Base-by-base conservation (phyloP, 2,797 vertebrate species). In the Lepus townsendii region DNA sequence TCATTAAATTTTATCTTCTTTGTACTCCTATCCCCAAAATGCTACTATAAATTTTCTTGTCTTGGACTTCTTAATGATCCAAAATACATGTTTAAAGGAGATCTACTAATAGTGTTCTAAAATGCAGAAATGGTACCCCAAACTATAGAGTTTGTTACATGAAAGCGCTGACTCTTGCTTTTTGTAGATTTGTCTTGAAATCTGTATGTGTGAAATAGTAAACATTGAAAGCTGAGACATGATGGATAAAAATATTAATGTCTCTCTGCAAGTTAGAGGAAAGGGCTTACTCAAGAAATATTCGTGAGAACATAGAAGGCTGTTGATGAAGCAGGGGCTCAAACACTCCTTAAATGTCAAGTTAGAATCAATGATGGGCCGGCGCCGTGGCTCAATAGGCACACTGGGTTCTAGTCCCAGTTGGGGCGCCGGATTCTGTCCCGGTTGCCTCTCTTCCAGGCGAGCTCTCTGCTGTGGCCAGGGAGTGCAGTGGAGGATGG, bases 1-100 rank as follows among this genome's bases (percentile, higher is more conserved):
- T 96, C 95, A 94, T 97, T 97, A 96, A 95, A 92, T 96, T 96
- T 96, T 97, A 97, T 97, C 63, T 65, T 91, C 35, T 63, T 95
- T 86, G 75, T 94, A 78, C 68, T 92, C 76, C 17, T 91, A 88
- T 93, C 73, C 95, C 91, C 94, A 80, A 93, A 97, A 94, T 97
- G 79, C 62, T 96, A 96, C 85, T 91, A 88, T 94, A 97, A 95
- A 96, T 93, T 95, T 96, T 96, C 88, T 95, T 96, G 86, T 92
- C 92, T 90, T 95, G 75, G 79, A 94, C 75, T 96, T 96, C 90
- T 97, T 97, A 96, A 95, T 96, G 94, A 91, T 94, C 78, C 83
- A 94, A 95, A 95, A 89, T 95, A 69, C 60, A 91, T 47, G 92
- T 71, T 96, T 96, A 72, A 57, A 96, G 69, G 73, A 88, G 72